Evolutionary conservation across 1,140 invertebrate species (phyloP).

Genomic region (Sitodiplosis mosellana): DNA sequence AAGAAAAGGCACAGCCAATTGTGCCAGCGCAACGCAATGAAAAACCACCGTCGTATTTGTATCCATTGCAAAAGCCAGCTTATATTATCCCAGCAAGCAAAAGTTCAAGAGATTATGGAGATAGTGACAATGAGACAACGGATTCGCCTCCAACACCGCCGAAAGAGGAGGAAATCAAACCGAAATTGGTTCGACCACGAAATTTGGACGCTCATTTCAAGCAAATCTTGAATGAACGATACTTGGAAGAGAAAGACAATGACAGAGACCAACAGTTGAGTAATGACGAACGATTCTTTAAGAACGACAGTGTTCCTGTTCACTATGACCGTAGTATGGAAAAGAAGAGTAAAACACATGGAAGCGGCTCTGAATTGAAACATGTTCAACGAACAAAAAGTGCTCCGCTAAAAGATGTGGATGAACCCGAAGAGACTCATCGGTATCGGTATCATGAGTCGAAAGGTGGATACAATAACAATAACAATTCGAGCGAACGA

Average conservation of each 20-base stretch:
- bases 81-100: neutral
- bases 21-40: neutral
- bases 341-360: too few species aligned
- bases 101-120: neutral
- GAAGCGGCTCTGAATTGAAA: too few species aligned
- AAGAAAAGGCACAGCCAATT: neutral
- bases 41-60: neutral
- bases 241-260: neutral
- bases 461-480: neutral
- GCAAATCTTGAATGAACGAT: conserved; percentile 10
- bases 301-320: neutral
- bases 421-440: neutral
- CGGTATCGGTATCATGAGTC: neutral
- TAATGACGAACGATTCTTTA: neutral
- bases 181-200: conserved; percentile 18
- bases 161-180: conserved; percentile 20
- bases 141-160: conserved; percentile 2
- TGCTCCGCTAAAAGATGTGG: too few species aligned
- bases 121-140: neutral
- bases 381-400: too few species aligned
- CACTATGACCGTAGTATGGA: too few species aligned
- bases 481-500: neutral
- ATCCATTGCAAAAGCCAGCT: neutral
- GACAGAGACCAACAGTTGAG: neutral
- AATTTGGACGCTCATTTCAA: conserved; percentile 24